Conservation (phyloP, 2,113 vertebrate species). For the Sorex fumeus region DNA sequence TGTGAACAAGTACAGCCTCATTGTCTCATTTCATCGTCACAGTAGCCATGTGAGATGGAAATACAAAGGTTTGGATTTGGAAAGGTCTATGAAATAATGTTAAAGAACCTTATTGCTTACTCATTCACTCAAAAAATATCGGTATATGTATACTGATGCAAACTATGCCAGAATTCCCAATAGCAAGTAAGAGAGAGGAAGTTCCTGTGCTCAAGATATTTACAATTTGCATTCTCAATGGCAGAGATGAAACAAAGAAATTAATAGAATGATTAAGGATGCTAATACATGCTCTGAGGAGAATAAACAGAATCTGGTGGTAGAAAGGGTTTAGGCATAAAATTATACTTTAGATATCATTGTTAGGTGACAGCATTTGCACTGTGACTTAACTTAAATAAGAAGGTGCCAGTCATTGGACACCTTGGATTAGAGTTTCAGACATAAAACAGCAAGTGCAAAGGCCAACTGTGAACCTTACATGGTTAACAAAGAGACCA, state of each 20-base stretch:
- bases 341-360: background rate
- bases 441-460: background rate
- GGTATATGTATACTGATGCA: background rate
- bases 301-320: background rate
- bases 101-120: background rate
- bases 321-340: background rate
- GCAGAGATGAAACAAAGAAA: constrained; percentile 14
- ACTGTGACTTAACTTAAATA: background rate
- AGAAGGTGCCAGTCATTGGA: constrained; percentile 4
- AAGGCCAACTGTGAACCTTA: background rate
- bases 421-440: background rate
- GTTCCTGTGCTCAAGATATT: background rate
- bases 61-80: background rate
- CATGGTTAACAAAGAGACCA: background rate
- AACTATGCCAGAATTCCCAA: background rate
- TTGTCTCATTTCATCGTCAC: background rate
- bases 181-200: background rate
- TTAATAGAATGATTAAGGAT: constrained; percentile 32
- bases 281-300: background rate
- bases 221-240: constrained; percentile 31
- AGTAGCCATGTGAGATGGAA: background rate
- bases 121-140: constrained; percentile 56
- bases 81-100: constrained; percentile 21
- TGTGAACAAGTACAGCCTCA: background rate
- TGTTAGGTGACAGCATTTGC: constrained; percentile 18